Percentiles rank a stretch among this genome's conserved stretches.
phyloP scores from a whole-genome alignment of 2,888 invertebrate species.

The Caenorhabditis wallacei region DNA sequence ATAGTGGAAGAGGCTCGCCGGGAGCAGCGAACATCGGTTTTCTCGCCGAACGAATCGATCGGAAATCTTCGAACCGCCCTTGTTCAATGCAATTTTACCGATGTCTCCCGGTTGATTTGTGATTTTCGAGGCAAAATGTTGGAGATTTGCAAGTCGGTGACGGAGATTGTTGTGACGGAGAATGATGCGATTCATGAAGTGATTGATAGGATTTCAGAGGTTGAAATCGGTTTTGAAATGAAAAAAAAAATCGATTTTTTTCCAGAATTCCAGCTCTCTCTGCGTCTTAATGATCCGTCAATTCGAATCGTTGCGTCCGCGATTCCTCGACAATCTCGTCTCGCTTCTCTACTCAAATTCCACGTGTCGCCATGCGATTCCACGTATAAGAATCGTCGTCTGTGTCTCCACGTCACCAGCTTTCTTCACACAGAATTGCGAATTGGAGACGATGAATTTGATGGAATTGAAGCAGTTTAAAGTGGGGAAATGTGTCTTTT shows the following conservation, averaged over 20 bases:
- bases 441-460: conserved; percentile 45
- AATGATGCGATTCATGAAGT: conserved; percentile 44
- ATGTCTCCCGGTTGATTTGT: conserved; percentile 34
- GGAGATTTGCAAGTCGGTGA: not conserved
- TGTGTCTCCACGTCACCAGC: conserved; percentile 55
- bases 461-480: conserved; percentile 46
- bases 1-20: not conserved
- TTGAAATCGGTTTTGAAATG: conserved; percentile 16
- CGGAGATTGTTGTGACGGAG: conserved; percentile 32
- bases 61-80: conserved; percentile 53
- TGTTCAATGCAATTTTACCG: conserved; percentile 69
- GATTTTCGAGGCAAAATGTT: conserved; percentile 23
- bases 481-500: conserved; percentile 29
- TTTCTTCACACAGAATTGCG: conserved; percentile 46
- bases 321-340: conserved; percentile 46
- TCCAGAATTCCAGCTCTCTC: not conserved
- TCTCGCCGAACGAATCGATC: conserved; percentile 7
- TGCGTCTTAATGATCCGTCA: conserved; percentile 50
- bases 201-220: conserved; percentile 39
- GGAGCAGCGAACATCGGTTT: conserved; percentile 13
- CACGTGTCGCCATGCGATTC: conserved; percentile 9
- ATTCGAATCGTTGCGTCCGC: conserved; percentile 60
- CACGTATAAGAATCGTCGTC: conserved; percentile 38
- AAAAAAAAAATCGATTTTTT: not conserved
- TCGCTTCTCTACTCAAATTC: conserved; percentile 37